Evolutionary conservation across 2,797 vertebrate genomes (phyloP).

Genomic region (Neoniphon sammara): DNA sequence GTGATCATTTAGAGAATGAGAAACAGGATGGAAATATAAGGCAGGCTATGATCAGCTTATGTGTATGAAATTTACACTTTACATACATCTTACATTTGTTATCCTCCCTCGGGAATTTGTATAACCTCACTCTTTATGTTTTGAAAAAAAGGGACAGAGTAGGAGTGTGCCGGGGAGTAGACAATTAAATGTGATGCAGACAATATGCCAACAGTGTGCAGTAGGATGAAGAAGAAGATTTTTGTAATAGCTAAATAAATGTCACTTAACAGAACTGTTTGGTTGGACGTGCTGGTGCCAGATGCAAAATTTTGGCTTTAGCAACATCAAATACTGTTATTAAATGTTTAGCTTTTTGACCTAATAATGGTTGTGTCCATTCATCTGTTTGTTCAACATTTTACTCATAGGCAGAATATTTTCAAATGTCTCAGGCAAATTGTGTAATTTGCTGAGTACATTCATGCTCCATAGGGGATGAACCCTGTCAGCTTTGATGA

Average conservation of each 20-base stretch:
- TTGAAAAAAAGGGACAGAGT: neutral
- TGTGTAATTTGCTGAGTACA: too few species aligned
- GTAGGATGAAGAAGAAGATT: neutral
- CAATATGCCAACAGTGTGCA: neutral
- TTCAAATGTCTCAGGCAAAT: too few species aligned
- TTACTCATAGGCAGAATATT: too few species aligned
- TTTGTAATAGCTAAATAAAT: too few species aligned
- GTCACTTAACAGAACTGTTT: too few species aligned
- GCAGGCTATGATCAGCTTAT: neutral
- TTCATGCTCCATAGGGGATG: too few species aligned
- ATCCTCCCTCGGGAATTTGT: slow-evolving; percentile 15
- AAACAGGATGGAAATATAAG: slow-evolving; percentile 34
- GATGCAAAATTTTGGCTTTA: neutral
- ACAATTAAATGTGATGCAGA: neutral
- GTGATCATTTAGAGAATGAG: slow-evolving; percentile 41
- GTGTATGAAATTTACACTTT: slow-evolving; percentile 27
- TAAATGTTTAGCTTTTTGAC: slow-evolving; percentile 5
- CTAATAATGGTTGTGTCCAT: neutral
- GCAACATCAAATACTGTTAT: neutral
- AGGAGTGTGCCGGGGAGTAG: neutral
- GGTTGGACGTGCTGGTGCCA: too few species aligned
- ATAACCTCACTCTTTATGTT: neutral
- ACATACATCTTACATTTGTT: slow-evolving; percentile 13
- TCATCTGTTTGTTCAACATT: neutral
- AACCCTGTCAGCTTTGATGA: too few species aligned